Evolutionary conservation across 2,113 vertebrate species (phyloP).

Genomic region (Syrrhaptes paradoxus): DNA sequence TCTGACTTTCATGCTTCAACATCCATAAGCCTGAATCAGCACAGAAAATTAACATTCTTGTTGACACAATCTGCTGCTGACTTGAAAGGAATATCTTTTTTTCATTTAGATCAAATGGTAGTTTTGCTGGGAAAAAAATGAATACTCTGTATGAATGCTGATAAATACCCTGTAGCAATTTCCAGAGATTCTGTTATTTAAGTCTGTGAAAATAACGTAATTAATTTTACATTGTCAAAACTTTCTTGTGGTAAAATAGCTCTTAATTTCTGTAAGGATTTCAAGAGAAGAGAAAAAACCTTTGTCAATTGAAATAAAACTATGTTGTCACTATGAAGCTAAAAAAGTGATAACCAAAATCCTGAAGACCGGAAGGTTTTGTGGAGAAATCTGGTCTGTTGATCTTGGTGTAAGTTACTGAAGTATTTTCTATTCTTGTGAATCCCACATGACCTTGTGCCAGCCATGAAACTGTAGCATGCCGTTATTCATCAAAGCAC

Average conservation of each 20-base stretch:
- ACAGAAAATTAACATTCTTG: conserved; percentile 1
- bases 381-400: background rate
- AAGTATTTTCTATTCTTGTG: background rate
- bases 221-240: background rate
- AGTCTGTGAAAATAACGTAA: background rate
- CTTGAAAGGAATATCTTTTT: background rate
- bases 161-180: background rate
- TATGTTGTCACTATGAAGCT: background rate
- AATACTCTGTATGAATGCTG: background rate
- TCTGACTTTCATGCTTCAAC: background rate
- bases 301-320: background rate
- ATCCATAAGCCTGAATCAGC: conserved; percentile 10
- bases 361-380: background rate
- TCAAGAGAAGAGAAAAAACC: background rate
- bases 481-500: background rate
- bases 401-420: background rate
- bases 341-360: background rate
- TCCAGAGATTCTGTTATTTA: background rate
- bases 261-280: background rate
- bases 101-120: background rate
- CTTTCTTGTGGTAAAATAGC: background rate
- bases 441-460: background rate
- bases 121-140: background rate
- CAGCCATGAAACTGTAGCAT: background rate
- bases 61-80: conserved; percentile 19